These are phyloP conservation scores for Drosophila prolongata DNA, from an alignment of 2,888 invertebrate species.

Conservation along the genomic window DNA sequence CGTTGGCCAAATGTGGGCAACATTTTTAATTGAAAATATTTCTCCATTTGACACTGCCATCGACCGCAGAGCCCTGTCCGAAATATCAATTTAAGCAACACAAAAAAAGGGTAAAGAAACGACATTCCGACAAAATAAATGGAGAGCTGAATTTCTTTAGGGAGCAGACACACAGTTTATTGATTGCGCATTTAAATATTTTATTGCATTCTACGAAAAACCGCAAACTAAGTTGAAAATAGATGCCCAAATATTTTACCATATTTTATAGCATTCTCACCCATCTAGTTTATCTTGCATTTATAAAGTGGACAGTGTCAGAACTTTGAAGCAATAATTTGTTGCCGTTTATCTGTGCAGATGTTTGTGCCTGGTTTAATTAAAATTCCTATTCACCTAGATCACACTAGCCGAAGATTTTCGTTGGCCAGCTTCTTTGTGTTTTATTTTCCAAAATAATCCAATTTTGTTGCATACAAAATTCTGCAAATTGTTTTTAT, in stretches of 20 bases:
- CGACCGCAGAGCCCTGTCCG: conserved; percentile 57
- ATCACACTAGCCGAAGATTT: conserved; percentile 9
- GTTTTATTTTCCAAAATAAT: conserved; percentile 36
- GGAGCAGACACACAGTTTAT: conserved; percentile 55
- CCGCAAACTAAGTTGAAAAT: conserved; percentile 37
- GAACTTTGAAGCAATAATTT: conserved; percentile 61
- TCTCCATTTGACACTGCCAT: conserved; percentile 69
- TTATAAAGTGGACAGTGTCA: conserved; percentile 12
- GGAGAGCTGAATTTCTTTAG: conserved; percentile 24
- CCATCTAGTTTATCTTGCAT: background rate
- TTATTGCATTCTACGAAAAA: conserved; percentile 62
- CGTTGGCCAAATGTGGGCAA: conserved; percentile 32
- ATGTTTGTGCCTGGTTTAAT: conserved; percentile 59
- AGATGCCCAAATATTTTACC: conserved; percentile 31
- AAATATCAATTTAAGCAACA: conserved; percentile 47
- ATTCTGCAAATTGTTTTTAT: conserved; percentile 31
- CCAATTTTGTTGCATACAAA: conserved; percentile 33
- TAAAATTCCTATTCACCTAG: conserved; percentile 62
- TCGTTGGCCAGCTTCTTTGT: conserved; percentile 12
- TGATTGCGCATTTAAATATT: conserved; percentile 75
- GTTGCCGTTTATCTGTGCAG: conserved; percentile 16
- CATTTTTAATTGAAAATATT: conserved; percentile 75
- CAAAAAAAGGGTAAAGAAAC: conserved; percentile 5
- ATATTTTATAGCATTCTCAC: conserved; percentile 14
- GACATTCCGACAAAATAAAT: conserved; percentile 28